A percentile compares a stretch with the other conserved stretches of the same genome.
These are phyloP conservation scores for Garrulus glandarius DNA, from an alignment of 2,797 vertebrate species.

Conservation along the genomic window DNA sequence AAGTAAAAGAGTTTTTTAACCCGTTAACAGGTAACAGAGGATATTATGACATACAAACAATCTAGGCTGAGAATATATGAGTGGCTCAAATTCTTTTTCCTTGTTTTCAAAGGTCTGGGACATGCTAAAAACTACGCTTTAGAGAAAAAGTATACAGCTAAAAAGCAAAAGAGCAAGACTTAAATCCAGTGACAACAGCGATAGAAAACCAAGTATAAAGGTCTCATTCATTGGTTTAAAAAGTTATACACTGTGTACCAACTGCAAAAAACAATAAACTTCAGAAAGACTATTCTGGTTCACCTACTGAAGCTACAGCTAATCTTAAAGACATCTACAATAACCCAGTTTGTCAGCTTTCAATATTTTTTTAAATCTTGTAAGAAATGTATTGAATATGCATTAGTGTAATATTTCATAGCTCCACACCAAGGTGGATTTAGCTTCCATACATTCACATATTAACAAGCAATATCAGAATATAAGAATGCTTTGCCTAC, in stretches of 20 bases:
- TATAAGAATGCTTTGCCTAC: background rate
- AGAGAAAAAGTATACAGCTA: background rate
- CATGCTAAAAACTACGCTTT: background rate
- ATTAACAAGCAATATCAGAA: background rate
- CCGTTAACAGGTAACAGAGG: background rate
- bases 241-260: background rate
- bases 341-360: background rate
- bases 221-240: background rate
- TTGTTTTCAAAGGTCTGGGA: background rate
- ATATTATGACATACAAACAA: background rate
- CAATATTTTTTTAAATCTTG: background rate
- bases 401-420: background rate
- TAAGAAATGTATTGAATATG: background rate
- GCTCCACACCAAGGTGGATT: background rate
- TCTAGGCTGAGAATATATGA: background rate
- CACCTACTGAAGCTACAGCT: background rate
- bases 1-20: background rate
- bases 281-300: background rate
- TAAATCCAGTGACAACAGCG: background rate
- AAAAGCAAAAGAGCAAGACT: background rate
- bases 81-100: background rate
- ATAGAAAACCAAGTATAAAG: background rate
- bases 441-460: background rate
- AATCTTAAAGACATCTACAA: background rate
- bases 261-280: background rate